These are phyloP conservation scores for Sycophila sp. DNA, from an alignment of 1,140 invertebrate genomes.

Conservation along the genomic window DNA sequence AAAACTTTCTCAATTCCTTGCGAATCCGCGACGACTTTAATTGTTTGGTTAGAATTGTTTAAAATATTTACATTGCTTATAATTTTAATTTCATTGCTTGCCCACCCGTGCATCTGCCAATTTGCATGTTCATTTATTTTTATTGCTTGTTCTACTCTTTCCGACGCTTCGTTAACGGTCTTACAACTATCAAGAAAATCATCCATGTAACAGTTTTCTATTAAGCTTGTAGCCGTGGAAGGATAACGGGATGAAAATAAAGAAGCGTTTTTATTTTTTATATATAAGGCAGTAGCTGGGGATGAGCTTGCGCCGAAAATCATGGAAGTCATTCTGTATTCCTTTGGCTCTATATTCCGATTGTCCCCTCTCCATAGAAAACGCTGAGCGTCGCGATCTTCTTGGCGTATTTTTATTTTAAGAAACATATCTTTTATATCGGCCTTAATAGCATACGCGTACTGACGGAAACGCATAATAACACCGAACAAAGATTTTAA, in stretches of 20 bases:
- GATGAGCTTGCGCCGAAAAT: slow-evolving; percentile 51
- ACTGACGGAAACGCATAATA: slow-evolving; percentile 38
- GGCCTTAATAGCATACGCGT: not conserved
- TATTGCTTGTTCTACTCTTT: slow-evolving; percentile 1
- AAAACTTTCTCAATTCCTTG: not conserved
- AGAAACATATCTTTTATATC: slow-evolving; percentile 37
- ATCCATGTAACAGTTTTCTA: slow-evolving; percentile 49
- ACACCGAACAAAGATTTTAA: slow-evolving; percentile 46
- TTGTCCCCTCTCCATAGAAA: slow-evolving; percentile 22
- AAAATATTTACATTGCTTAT: not conserved
- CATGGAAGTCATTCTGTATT: slow-evolving; percentile 5
- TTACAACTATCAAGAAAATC: slow-evolving; percentile 49
- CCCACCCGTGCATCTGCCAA: not conserved
- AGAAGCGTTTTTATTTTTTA: slow-evolving; percentile 51
- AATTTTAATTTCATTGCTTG: not conserved
- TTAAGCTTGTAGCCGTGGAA: slow-evolving; percentile 43
- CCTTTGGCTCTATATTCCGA: not conserved
- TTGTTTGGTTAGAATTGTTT: not conserved
- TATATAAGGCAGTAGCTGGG: slow-evolving; percentile 45
- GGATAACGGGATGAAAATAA: slow-evolving; percentile 37
- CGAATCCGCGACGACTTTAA: not conserved
- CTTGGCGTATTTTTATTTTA: slow-evolving; percentile 18
- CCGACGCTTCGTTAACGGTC: slow-evolving; percentile 35
- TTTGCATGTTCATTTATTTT: not conserved
- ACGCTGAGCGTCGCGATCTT: slow-evolving; percentile 23